Evolutionary conservation across 2,113 vertebrate species (phyloP), one percentile per base, ranked within the genome.

Genomic region (Eolophus roseicapilla): DNA sequence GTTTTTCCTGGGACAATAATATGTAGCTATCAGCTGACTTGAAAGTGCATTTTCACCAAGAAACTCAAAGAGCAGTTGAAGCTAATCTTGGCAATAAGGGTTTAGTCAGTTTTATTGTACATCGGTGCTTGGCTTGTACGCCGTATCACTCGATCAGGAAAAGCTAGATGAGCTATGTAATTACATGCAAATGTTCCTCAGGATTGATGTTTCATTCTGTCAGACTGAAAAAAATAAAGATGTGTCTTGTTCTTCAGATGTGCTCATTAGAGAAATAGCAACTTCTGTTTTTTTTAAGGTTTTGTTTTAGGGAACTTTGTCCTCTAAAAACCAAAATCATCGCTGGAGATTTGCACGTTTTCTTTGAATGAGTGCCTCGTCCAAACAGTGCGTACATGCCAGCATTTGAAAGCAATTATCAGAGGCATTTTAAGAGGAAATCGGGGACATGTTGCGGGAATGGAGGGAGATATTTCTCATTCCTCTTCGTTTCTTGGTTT

Each of bases 121-220:
- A 43, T 28, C 82, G 41, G 50, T 81, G 31, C 46, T 92, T 92
- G 60, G 82, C 74, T 88, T 86, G 78, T 91, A 88, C 96, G 93
- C 85, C 29, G 1, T 96, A 97, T 96, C 93, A 1, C 78, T 96
- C 0, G 0, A 97, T 96, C 94, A 90, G 91, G 85, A 96, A 95
- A 92, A 96, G 93, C 70, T 86, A 73, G 91, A 95, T 92, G 91
- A 87, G 89, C 68, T 96, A 44, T 78, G 65, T 94, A 97, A 96
- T 96, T 94, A 64, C 85, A 94, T 94, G 87, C 91, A 97, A 97
- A 96, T 96, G 94, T 93, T 96, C 78, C 57, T 92, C 52, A 83
- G 52, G 62, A 67, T 18, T 90, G 89, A 44, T 3, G 25, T 77
- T 92, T 89, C 86, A 59, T 63, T 92, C 92, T 89, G 65, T 82